Percentiles rank a stretch among this genome's conserved stretches.
phyloP scores from a whole-genome alignment of 2,888 invertebrate species.

The Pollenia amentaria region DNA sequence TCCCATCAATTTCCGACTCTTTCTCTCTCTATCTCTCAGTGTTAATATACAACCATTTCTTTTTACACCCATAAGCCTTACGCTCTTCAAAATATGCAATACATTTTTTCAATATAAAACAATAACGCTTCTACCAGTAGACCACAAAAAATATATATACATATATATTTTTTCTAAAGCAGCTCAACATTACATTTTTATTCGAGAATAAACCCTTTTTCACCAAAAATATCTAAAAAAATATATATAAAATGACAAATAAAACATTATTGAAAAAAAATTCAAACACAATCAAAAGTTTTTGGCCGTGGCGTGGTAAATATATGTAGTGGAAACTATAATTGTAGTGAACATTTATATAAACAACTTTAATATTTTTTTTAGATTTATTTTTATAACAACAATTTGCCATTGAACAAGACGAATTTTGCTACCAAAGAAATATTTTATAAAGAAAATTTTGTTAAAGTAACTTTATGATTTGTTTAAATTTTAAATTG shows the following conservation, averaged over 20 bases:
- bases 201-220: slow-evolving; percentile 36
- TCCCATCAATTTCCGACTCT: slow-evolving; percentile 3
- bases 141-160: slow-evolving; percentile 30
- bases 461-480: slow-evolving; percentile 32
- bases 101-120: slow-evolving; percentile 62
- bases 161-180: slow-evolving; percentile 36
- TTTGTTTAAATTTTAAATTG: slow-evolving; percentile 55
- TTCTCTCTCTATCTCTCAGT: slow-evolving; percentile 18
- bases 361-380: slow-evolving; percentile 38
- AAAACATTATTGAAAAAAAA: slow-evolving; percentile 60
- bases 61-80: slow-evolving; percentile 11
- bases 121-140: slow-evolving; percentile 66
- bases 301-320: slow-evolving; percentile 84
- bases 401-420: slow-evolving; percentile 65
- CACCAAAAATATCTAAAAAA: slow-evolving; percentile 64
- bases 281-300: slow-evolving; percentile 75
- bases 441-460: slow-evolving; percentile 25
- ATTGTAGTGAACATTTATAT: slow-evolving; percentile 66
- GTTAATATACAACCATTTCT: background rate
- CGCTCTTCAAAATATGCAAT: slow-evolving; percentile 62
- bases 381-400: slow-evolving; percentile 13
- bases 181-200: slow-evolving; percentile 70
- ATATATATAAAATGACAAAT: slow-evolving; percentile 62
- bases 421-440: slow-evolving; percentile 73
- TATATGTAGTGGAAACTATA: slow-evolving; percentile 79